phyloP scores from a whole-genome alignment of 2,888 invertebrate genomes.

The Eumacrocentrus americanus region DNA sequence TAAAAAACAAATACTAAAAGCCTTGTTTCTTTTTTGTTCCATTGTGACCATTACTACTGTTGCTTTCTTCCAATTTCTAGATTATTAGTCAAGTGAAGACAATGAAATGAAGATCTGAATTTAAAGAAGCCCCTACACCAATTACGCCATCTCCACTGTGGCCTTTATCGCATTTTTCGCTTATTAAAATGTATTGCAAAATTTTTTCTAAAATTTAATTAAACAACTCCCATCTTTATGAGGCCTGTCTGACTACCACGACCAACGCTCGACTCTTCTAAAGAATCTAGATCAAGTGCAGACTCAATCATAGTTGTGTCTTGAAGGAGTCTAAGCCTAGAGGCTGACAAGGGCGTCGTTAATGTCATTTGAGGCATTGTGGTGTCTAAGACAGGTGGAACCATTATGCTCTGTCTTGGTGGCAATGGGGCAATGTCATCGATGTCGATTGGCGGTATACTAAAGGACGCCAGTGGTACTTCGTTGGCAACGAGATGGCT shows the following conservation, averaged over 20 bases:
- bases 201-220: constrained; percentile 31
- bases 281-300: constrained; percentile 84
- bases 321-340: constrained; percentile 77
- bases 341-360: constrained; percentile 64
- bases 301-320: constrained; percentile 92
- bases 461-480: constrained; percentile 67
- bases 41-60: too few relatives aligned
- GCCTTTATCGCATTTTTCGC: neutral
- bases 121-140: neutral
- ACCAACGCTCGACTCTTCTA: constrained; percentile 76
- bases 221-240: constrained; percentile 66
- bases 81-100: too few relatives aligned
- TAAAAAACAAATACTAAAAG: too few relatives aligned
- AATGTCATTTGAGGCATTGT: constrained; percentile 52
- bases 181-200: neutral
- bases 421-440: constrained; percentile 57
- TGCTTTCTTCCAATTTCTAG: too few relatives aligned
- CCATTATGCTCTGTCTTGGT: constrained; percentile 57
- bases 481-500: constrained; percentile 71
- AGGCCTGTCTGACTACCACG: constrained; percentile 73
- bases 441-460: constrained; percentile 60
- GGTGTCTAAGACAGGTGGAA: constrained; percentile 42
- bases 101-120: too few relatives aligned
- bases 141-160: neutral
- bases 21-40: too few relatives aligned